Conservation (phyloP, 2,113 vertebrate genomes). For the Sterrhoptilus dennistouni region DNA sequence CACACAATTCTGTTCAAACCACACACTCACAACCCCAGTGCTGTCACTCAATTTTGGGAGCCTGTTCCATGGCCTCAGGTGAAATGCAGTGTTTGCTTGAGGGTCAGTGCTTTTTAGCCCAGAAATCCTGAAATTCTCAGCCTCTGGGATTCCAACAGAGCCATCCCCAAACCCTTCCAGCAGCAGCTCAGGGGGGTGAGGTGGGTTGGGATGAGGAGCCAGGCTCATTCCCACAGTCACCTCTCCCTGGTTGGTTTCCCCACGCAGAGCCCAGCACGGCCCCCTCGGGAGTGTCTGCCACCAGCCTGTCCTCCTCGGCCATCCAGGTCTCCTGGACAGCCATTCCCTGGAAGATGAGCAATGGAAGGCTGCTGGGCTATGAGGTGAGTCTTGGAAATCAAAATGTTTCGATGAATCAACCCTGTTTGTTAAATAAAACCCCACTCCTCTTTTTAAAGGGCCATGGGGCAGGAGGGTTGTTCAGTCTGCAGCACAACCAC, state of each 20-base stretch:
- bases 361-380: conserved; percentile 90
- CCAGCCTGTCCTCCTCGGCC: conserved; percentile 86
- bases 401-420: background rate
- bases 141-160: background rate
- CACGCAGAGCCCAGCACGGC: conserved; percentile 83
- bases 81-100: background rate
- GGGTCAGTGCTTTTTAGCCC: background rate
- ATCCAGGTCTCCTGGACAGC: conserved; percentile 88
- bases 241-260: background rate
- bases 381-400: conserved; percentile 77
- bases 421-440: background rate
- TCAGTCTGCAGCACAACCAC: background rate
- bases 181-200: background rate
- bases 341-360: conserved; percentile 77
- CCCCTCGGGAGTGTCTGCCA: conserved; percentile 79
- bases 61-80: background rate
- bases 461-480: rapidly evolving
- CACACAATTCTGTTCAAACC: background rate
- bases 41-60: background rate
- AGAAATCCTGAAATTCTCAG: background rate
- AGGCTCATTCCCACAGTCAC: background rate
- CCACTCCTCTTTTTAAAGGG: background rate
- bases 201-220: rapidly evolving
- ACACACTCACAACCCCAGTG: background rate
- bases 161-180: background rate